Base-by-base conservation (phyloP, 1,140 invertebrate species). In the Hyles euphorbiae region DNA sequence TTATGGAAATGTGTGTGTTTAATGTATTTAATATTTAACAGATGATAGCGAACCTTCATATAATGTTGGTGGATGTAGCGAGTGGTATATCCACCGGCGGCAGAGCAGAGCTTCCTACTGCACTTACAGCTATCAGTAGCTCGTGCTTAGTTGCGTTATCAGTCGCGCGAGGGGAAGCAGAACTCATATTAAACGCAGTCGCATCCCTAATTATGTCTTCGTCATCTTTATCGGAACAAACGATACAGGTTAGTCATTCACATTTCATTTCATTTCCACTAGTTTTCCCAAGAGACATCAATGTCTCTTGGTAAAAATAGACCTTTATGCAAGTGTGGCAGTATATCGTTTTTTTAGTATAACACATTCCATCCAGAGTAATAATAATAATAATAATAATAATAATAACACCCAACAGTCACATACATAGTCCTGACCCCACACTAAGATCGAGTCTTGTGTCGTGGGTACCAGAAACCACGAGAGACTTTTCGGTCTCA, bases 91-190 rank as follows among this genome's bases (percentile, higher is more conserved):
- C 89, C 3, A 85, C 91, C 36, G 88, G 88, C 63, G 82, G 84
- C 0, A 94, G 95, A 81, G 93, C 94, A 7, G 90, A 94, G 34
- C 93, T 95, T 67, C 93, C 93, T 11, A 92, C 91, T 69, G 92
- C 92, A 61, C 91, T 97, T 63, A 96, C 95, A 43, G 94, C 96
- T 33, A 92, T 98, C 56, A 96, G 97, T 47, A 97, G 96, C 86
- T 94, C 97, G 3, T 97, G 96, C 76, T 90, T 99, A 2, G 91
- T 99, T 34, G 96, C 96, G 60, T 90, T 99, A 49, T 96, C 96
- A 34, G 94, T 98, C n/a, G 97, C 97, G 1, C 90, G 96, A 58
- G 97, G 97, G 2, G 96, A 98, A 77, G 97, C 97, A n/a, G 96
- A 96, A 36, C 96, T 97, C 78, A 93, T 97, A 68, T 90, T 99